Base-by-base conservation (phyloP, 2,888 invertebrate species). In the Phengaris alcon region DNA sequence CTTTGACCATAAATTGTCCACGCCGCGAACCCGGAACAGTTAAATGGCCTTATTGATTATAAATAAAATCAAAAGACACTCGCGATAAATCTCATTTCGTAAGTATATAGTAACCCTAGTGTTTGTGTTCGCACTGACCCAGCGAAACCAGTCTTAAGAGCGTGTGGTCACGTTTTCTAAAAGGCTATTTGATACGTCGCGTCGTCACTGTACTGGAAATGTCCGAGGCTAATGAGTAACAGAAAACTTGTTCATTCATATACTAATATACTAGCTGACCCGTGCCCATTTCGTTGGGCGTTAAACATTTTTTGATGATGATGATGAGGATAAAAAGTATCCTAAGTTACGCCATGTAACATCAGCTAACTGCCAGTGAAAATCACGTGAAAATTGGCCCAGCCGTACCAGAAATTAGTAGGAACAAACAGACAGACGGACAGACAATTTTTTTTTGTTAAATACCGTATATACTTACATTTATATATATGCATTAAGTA, bases 171-270 rank as follows among this genome's bases (percentile, higher is more conserved):
- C 79, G 79, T 76, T 79, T 79, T 75, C 78, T 75, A 75, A 79
- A 78, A 80, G 80, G 81, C 79, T 80, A 80, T 76, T 69, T 79
- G 77, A 81, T 79, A 77, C 74, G 35, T 1, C 35, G 35, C 35
- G 59, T 55, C 75, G 75, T 74, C 76, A 68, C 64, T 54, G 59
- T 74, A 57, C 76, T 73, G 69, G 74, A 84, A 86, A 88, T 86
- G 82, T 75, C 74, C 82, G 79, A 85, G 84, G 86, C 85, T 87
- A 87, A 86, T 82, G 81, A 83, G 79, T 77, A 79, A 80, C 81
- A 79, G 75, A 79, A 79, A 81, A 81, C 81, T 83, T 82, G 82
- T 84, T 86, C 86, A 87, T 87, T 87, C 86, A 86, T 78, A 83
- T 64, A 73, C 54, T 75, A 75, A 83, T 89, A 22, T 22, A 22